These are phyloP conservation scores for Cephalopholis sonnerati DNA, from an alignment of 2,113 vertebrate genomes.

Conservation along the genomic window DNA sequence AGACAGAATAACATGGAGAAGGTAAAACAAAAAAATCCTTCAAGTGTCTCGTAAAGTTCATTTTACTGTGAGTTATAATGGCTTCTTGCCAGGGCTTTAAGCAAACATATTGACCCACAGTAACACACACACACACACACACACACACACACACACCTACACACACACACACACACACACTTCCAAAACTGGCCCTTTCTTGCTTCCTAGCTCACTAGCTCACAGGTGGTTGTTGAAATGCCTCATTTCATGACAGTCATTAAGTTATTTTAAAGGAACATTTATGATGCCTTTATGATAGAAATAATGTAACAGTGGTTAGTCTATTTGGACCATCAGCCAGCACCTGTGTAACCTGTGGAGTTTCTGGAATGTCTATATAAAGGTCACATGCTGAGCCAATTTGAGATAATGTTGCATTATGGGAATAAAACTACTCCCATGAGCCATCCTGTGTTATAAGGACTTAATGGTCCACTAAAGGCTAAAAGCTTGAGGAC, in stretches of 20 bases:
- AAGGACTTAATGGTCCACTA: constrained; percentile 2
- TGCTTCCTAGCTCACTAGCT: neutral
- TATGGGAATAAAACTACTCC: constrained; percentile 22
- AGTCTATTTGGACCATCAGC: constrained; percentile 35
- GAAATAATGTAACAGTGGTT: neutral
- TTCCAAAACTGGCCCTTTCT: neutral
- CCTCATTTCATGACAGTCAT: constrained; percentile 2
- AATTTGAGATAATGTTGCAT: constrained; percentile 34
- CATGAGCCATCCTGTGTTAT: neutral
- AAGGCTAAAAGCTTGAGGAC: constrained; percentile 12
- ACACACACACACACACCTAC: too few relatives aligned
- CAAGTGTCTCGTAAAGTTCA: neutral
- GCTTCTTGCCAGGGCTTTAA: neutral
- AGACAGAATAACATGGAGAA: too few relatives aligned
- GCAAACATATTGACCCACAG: neutral
- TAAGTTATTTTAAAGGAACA: constrained; percentile 8
- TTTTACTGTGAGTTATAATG: neutral
- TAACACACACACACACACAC: neutral
- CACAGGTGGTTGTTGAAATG: neutral
- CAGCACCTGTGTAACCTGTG: neutral
- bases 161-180: neutral
- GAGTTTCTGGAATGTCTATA: constrained; percentile 4
- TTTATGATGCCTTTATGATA: constrained; percentile 20
- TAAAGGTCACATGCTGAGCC: neutral
- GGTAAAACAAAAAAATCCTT: too few relatives aligned